A percentile compares a stretch with the other conserved stretches of the same genome.
phyloP scores from a whole-genome alignment of 2,888 invertebrate species.

The Metalampra italica region DNA sequence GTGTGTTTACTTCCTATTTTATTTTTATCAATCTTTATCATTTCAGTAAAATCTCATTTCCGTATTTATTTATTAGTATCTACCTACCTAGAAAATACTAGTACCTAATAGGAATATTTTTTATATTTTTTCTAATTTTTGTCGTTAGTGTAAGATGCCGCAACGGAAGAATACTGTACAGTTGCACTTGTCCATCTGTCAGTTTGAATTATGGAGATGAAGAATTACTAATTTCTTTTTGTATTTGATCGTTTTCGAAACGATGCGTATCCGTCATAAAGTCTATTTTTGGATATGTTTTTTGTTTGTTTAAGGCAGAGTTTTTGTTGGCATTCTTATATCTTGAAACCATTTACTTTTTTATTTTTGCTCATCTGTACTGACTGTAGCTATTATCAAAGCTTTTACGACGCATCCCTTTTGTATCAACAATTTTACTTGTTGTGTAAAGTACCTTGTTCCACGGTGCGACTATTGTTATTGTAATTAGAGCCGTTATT shows the following conservation, averaged over 20 bases:
- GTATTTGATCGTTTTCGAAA: not conserved
- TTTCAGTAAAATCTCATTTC: too few species aligned
- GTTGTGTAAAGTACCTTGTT: constrained; percentile 24
- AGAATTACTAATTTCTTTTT: too few species aligned
- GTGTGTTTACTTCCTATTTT: too few species aligned
- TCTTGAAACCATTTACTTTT: constrained; percentile 21
- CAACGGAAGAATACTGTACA: too few species aligned
- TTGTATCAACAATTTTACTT: constrained; percentile 32
- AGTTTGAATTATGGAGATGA: too few species aligned
- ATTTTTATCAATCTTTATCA: too few species aligned
- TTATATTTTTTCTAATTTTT: too few species aligned
- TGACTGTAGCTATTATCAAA: constrained; percentile 22
- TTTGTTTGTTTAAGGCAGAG: constrained; percentile 26
- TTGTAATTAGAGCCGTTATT: constrained; percentile 20
- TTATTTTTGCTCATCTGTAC: constrained; percentile 34
- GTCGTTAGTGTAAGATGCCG: too few species aligned
- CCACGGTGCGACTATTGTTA: constrained; percentile 22
- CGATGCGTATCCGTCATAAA: constrained; percentile 4
- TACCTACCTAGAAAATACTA: too few species aligned
- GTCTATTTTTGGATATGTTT: constrained; percentile 13
- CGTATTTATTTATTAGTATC: too few species aligned
- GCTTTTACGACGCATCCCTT: constrained; percentile 38
- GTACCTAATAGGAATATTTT: too few species aligned
- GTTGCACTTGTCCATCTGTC: too few species aligned
- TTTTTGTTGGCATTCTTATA: constrained; percentile 35